Evolutionary conservation across 1,140 invertebrate species (phyloP), one percentile per base, ranked within the genome.

Genomic region (Aphaenogaster ashmeadi): DNA sequence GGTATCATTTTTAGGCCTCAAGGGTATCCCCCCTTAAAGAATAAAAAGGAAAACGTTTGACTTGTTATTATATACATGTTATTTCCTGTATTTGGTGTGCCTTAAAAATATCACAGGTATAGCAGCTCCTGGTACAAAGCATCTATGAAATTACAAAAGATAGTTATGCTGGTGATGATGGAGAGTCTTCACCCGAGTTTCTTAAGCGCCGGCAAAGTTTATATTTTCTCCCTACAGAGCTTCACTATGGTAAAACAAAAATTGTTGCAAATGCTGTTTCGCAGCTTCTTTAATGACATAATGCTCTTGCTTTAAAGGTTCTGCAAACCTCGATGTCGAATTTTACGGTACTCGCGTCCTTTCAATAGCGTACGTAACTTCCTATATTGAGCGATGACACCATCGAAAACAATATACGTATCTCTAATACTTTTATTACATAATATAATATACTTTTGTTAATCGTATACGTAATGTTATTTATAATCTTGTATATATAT

Each of bases 271-370:
- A 27, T 7, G 0, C 13, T 21, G 33, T 62, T 58, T 84, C 15
- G 13, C 0, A 38, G 9, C 3, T n/a, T 50, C 11, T 11, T 36
- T 67, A 66, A 66, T 33, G 9, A 41, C 7, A n/a, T 33, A 21
- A 5, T 36, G 2, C 0, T 36, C 15, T 67, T 80, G 9, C 44
- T 54, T 86, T 47, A 7, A 67, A 86, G 75, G 33, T 86, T 67
- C 33, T 86, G 13, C 84, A 86, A 67, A 86, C 84, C 36, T 79
- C 84, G 2, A 58, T 67, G 74, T 86, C 84, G 11, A 80, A 86
- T 11, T 52, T 80, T 47, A 67, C 62, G 38, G 36, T 86, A n/a
- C 60, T 86, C 8, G 21, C 50, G 1, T 80, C 84, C 6, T 72
- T 58, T 83, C 13, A 80, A 27, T 64, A 66, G 13, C 1, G 52